Evolutionary conservation across 92 coral and sea anemone genomes (phyloP), one percentile per base, ranked within the genome.

Genomic region (Heliopora coerulea): DNA sequence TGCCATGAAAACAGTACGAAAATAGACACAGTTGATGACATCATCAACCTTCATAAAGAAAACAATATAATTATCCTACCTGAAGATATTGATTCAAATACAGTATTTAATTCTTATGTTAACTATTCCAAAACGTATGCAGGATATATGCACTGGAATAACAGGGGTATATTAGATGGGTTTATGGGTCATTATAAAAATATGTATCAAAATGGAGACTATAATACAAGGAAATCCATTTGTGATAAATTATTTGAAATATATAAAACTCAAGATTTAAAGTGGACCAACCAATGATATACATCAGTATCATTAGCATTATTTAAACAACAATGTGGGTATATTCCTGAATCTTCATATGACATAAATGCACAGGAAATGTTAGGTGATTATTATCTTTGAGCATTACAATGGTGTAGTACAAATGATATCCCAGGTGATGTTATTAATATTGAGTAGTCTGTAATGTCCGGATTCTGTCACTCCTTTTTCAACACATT

Each of bases 391-490:
- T 74, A 0, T 37, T 79, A 80, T 18, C 85, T 85, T 4, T 52
- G 73, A 33, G 88, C 85, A 13, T 25, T 84, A 10, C 84, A 84
- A 39, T 84, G 81, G 84, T 79, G 81, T n/a, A 40, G 84, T 0
- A 50, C 1, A 0, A 8, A 59, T 2, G 37, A 59, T 11, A 59
- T 59, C n/a, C 65, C 37, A n/a, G n/a, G n/a, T n/a, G n/a, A n/a
- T n/a, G n/a, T n/a, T n/a, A n/a, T n/a, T n/a, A n/a, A n/a, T n/a
- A n/a, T n/a, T n/a, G n/a, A n/a, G n/a, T n/a, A n/a, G n/a, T n/a
- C n/a, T n/a, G n/a, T n/a, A n/a, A n/a, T n/a, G n/a, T n/a, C n/a
- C n/a, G n/a, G n/a, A n/a, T n/a, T n/a, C n/a, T n/a, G n/a, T n/a
- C n/a, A n/a, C n/a, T n/a, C n/a, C n/a, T n/a, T n/a, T n/a, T n/a